Base-by-base conservation (phyloP, 1,140 invertebrate species). In the Tetramorium simillimum region DNA sequence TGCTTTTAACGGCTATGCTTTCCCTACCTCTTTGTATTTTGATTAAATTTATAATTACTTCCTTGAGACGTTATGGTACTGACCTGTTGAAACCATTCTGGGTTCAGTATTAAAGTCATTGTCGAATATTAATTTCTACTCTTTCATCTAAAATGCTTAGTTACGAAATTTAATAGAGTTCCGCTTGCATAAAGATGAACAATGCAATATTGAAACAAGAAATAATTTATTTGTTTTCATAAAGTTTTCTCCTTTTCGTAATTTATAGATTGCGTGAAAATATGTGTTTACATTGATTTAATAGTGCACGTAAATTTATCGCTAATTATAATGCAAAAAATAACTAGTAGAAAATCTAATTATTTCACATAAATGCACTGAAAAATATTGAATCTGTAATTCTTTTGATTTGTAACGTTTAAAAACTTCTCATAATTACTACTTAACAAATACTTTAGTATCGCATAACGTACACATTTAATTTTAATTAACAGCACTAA, bases 11-110 rank as follows among this genome's bases (percentile, higher is more conserved):
- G 12, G 63, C n/a, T 37, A 21, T 37, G 46, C 49, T 81, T 72
- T 72, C 49, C 21, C 37, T 40, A 24, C 4, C 16, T 14, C 24
- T 72, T 58, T 75, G 21, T 65, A 18, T 56, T 56, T 70, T 43
- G 65, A 65, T 70, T 69, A n/a, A 56, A 51, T 81, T 72, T 72
- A 81, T 70, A 81, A 81, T 81, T 81, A 81, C 51, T 81, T 81
- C 78, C 49, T 81, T 51, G 46, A 43, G 63, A 81, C 14, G 49
- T 81, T 72, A 81, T 3, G 21, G 16, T 14, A 14, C 2, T 56
- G 37, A 16, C n/a, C 14, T 4, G 16, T 72, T 33, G 28, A 56
- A 70, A 65, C 65, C 16, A 72, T 43, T 72, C 37, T 43, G 21
- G 16, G 16, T 43, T 70, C 10, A 24, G 9, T 77, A 80, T 40